A percentile compares a stretch with the other conserved stretches of the same genome.
Evolutionary conservation across 2,888 invertebrate genomes (phyloP).

Genomic region (Charanyca ferruginea): DNA sequence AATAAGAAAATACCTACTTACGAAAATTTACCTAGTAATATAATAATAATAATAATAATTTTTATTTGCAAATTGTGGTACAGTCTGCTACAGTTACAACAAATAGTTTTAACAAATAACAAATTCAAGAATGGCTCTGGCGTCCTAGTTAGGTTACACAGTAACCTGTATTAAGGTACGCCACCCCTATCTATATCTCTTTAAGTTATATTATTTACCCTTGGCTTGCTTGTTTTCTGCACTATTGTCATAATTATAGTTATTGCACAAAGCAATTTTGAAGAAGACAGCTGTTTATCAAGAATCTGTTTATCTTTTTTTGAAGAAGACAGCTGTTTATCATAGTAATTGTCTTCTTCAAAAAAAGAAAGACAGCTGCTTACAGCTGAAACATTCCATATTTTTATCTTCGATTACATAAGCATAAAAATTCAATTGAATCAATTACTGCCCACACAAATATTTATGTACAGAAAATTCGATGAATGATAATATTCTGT

Average conservation of each 20-base stretch:
- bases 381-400: constrained; percentile 22
- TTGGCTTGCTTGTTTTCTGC: neutral
- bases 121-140: no score
- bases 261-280: no score
- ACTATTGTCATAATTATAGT: constrained; percentile 1
- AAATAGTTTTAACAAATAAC: no score
- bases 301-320: no score
- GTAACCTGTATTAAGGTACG: no score
- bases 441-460: constrained; percentile 2
- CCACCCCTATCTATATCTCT: no score
- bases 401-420: constrained; percentile 12
- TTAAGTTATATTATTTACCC: no score
- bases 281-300: constrained; percentile 27
- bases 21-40: neutral
- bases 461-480: constrained; percentile 3
- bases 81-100: no score
- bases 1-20: neutral
- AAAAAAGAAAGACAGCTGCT: constrained; percentile 13
- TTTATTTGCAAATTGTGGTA: no score
- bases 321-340: constrained; percentile 29
- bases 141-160: no score
- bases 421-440: constrained; percentile 14
- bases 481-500: neutral
- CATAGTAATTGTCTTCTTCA: no score
- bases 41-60: no score